Percentiles rank a stretch among this genome's conserved stretches.
Conservation (phyloP, 2,113 vertebrate genomes). For the Phrynosoma blainvillii region DNA sequence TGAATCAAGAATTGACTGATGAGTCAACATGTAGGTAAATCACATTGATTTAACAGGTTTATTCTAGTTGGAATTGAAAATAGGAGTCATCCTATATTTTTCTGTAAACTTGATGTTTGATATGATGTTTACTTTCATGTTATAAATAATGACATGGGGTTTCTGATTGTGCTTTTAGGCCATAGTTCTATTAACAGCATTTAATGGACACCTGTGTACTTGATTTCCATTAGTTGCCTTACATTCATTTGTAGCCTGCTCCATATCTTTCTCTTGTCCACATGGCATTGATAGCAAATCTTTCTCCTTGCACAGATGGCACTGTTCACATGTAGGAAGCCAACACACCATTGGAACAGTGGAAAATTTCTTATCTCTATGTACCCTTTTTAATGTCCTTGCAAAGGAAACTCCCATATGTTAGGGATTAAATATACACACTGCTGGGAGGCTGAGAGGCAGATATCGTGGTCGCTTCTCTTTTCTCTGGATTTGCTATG, state of each 20-base stretch:
- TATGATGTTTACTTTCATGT: background rate
- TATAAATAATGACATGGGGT: background rate
- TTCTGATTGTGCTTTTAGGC: background rate
- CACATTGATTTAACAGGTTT: no score
- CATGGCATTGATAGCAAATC: background rate
- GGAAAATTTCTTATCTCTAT: background rate
- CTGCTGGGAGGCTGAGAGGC: background rate
- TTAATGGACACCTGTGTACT: background rate
- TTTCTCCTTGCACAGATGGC: background rate
- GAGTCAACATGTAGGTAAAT: no score
- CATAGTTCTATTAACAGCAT: background rate
- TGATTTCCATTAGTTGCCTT: background rate
- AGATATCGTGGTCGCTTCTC: no score
- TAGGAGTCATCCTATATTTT: no score
- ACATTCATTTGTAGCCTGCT: background rate
- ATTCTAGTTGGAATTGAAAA: no score
- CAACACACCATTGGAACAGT: background rate
- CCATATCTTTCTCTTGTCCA: background rate
- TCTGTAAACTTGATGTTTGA: background rate
- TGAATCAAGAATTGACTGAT: no score
- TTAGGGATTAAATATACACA: background rate
- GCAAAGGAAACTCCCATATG: background rate
- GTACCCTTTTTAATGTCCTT: background rate
- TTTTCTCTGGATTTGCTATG: background rate
- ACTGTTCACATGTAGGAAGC: background rate